These are phyloP conservation scores for Spialia ferax DNA, from an alignment of 2,888 invertebrate genomes.

Conservation along the genomic window DNA sequence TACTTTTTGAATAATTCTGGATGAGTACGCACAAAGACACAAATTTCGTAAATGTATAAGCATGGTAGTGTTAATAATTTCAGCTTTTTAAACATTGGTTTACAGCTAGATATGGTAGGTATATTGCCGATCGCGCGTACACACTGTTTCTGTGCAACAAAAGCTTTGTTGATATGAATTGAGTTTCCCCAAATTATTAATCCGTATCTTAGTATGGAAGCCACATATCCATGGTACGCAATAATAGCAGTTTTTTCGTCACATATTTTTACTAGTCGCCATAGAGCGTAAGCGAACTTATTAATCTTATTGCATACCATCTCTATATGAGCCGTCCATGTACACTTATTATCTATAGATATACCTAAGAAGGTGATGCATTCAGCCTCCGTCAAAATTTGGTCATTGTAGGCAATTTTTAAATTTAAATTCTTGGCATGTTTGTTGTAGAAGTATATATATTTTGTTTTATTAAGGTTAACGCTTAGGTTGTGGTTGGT, in stretches of 20 bases:
- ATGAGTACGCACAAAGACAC: slow-evolving; percentile 2
- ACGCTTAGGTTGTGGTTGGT: slow-evolving; percentile 3
- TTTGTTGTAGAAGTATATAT: neutral
- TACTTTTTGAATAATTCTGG: neutral
- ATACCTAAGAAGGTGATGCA: neutral
- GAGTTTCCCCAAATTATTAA: slow-evolving; percentile 5
- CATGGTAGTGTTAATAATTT: neutral
- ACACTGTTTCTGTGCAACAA: slow-evolving; percentile 11
- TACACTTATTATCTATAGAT: slow-evolving; percentile 1
- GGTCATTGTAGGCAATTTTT: neutral
- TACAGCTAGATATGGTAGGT: neutral
- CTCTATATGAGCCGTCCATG: slow-evolving; percentile 10
- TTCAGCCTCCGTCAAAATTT: neutral
- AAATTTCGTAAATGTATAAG: neutral
- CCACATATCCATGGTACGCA: slow-evolving; percentile 8
- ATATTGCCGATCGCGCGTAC: slow-evolving; percentile 5
- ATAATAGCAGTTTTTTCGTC: slow-evolving; percentile 10
- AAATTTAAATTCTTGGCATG: neutral
- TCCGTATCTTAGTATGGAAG: neutral
- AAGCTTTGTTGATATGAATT: neutral
- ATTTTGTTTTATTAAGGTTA: slow-evolving; percentile 4
- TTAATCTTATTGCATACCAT: slow-evolving; percentile 14
- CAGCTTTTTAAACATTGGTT: slow-evolving; percentile 3
- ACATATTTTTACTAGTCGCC: neutral
- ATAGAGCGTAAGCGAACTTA: slow-evolving; percentile 5